phyloP scores from a whole-genome alignment of 92 coral and sea anemone genomes.

The Anthopleura xanthogrammica region DNA sequence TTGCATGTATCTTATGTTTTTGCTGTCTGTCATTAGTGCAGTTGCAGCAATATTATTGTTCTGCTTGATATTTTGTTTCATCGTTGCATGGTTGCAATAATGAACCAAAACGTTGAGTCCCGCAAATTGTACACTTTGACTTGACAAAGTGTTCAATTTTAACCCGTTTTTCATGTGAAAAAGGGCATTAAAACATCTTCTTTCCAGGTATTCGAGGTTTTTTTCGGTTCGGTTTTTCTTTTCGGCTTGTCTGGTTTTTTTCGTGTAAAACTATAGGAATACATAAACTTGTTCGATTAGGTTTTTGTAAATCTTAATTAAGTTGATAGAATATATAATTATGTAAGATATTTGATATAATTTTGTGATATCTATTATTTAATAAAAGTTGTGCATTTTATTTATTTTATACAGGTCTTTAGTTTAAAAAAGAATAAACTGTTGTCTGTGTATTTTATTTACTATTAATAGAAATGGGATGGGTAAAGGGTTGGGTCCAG shows the following conservation, averaged over 20 bases:
- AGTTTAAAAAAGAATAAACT: not conserved
- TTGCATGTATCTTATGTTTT: not conserved
- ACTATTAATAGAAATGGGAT: not conserved
- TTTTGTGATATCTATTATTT: too few species aligned
- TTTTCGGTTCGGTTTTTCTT: not conserved
- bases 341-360: too few species aligned
- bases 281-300: too few species aligned
- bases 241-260: not conserved
- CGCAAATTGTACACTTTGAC: not conserved
- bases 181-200: not conserved
- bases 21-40: conserved; percentile 1
- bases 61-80: not conserved
- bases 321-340: too few species aligned
- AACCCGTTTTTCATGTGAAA: not conserved
- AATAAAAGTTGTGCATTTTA: not conserved
- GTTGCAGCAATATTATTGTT: not conserved
- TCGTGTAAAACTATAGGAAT: not conserved
- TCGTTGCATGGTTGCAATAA: not conserved
- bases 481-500: not conserved
- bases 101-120: not conserved
- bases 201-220: too few species aligned
- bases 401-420: too few species aligned
- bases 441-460: not conserved
- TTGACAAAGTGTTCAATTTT: not conserved
- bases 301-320: too few species aligned